phyloP scores from a whole-genome alignment of 2,113 vertebrate species.

The Erinaceus europaeus region DNA sequence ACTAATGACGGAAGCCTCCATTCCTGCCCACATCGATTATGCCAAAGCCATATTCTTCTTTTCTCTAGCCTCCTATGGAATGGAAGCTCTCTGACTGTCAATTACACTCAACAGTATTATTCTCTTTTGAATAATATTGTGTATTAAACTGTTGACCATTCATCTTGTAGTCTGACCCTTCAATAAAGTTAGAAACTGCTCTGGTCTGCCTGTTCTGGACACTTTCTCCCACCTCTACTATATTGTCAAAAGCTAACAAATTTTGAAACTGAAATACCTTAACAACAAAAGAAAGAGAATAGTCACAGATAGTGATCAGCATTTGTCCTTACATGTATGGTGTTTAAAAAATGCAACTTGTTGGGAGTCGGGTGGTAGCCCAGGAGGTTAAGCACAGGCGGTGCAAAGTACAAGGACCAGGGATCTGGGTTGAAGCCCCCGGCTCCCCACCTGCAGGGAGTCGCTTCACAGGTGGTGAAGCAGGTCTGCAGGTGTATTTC shows the following conservation, averaged over 20 bases:
- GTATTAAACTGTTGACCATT: background rate
- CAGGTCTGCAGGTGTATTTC: too few species aligned
- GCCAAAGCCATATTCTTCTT: background rate
- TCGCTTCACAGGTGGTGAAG: too few species aligned
- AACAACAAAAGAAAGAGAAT: background rate
- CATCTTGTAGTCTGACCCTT: background rate
- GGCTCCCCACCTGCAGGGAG: too few species aligned
- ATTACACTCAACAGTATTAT: background rate
- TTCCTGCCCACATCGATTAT: accelerated
- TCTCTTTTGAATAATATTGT: background rate
- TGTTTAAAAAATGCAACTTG: background rate
- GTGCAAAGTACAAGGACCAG: background rate
- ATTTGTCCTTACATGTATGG: background rate
- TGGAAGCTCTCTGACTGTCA: background rate
- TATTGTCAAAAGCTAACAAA: background rate
- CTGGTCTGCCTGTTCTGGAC: background rate
- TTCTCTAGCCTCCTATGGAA: background rate
- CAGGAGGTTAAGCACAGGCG: too few species aligned
- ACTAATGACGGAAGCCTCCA: background rate
- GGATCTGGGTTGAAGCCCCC: too few species aligned
- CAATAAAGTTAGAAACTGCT: background rate
- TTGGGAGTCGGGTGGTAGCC: too few species aligned
- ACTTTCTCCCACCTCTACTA: background rate
- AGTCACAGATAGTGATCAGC: background rate
- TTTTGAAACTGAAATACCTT: background rate